Base-by-base conservation (phyloP, 2,113 vertebrate species). In the Rhinopithecus roxellana region DNA sequence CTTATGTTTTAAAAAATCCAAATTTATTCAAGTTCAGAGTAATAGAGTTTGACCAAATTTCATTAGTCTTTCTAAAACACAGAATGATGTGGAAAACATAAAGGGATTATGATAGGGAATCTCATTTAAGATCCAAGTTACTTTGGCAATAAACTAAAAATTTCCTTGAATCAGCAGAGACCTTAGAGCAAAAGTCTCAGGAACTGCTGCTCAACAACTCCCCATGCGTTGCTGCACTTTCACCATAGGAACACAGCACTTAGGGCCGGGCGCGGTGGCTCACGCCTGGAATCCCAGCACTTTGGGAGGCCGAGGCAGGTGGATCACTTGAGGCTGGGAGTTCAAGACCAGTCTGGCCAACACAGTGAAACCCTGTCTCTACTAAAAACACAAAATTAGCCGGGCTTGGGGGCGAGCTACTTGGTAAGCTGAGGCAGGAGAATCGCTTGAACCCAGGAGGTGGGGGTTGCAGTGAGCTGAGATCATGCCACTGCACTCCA, bases 141-240 rank as follows among this genome's bases (percentile, higher is more conserved):
- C 55, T 77, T 2, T 27, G 74, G 72, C 40, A 50, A 11, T 30
- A 23, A 45, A 45, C 40, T 69, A 69, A 69, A 69, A 69, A 61
- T 90, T 45, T 57, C 77, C 75, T 3, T 85, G 70, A 59, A 23
- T 72, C 13, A 92, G 18, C 48, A 82, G 27, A 81, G 52, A 35
- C 45, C 35, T 70, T 8, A 48, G 8, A 14, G 52, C 7, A 43
- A 52, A 59, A 87, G 82, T 38, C 52, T 35, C 43, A 20, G 55
- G 45, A 64, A 79, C 10, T 18, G 2, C 16, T 8, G 1, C 16
- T n/a, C 23, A 43, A 2, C 35, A 20, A 6, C 2, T 23, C 43
- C 25, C 52, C 25, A 0, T 0, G 3, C 7, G 18, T 3, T 3
- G 6, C 7, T 13, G 14, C 0, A 0, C 27, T 25, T 4, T 25